Evolutionary conservation across 2,113 vertebrate species (phyloP).

Genomic region (Castor canadensis): DNA sequence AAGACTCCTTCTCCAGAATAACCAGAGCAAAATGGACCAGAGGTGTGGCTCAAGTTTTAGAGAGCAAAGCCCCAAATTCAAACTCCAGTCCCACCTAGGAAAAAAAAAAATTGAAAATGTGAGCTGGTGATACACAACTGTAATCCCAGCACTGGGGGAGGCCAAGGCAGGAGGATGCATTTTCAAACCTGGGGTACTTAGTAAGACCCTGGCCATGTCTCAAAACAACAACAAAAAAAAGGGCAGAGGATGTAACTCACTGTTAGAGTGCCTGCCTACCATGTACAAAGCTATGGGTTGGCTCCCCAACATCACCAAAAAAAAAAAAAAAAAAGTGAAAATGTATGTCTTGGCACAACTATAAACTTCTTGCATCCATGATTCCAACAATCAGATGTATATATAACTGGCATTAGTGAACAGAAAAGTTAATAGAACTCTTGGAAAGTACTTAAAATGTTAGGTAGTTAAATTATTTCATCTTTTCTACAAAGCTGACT

Average conservation of each 20-base stretch:
- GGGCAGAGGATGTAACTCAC: neutral
- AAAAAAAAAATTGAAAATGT: too few species aligned
- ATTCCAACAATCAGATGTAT: neutral
- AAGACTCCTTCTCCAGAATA: too few species aligned
- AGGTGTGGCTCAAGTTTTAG: too few species aligned
- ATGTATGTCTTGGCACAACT: neutral
- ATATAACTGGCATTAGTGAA: neutral
- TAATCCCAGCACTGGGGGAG: neutral
- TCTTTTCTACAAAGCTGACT: neutral
- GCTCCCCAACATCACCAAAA: neutral
- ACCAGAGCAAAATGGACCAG: too few species aligned
- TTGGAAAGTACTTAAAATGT: constrained; percentile 25
- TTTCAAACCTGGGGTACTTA: too few species aligned
- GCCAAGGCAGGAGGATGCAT: neutral
- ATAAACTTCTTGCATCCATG: neutral
- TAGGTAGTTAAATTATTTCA: neutral
- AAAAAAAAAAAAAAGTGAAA: neutral
- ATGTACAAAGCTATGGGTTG: neutral
- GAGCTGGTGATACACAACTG: too few species aligned
- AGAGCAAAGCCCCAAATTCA: too few species aligned
- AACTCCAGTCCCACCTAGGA: too few species aligned
- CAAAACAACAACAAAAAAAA: neutral
- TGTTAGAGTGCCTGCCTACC: neutral
- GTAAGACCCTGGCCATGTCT: neutral
- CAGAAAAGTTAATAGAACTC: neutral